A percentile compares a stretch with the other conserved stretches of the same genome.
phyloP scores from a whole-genome alignment of 23 tunicate genomes.

The Trididemnum miniatum region DNA sequence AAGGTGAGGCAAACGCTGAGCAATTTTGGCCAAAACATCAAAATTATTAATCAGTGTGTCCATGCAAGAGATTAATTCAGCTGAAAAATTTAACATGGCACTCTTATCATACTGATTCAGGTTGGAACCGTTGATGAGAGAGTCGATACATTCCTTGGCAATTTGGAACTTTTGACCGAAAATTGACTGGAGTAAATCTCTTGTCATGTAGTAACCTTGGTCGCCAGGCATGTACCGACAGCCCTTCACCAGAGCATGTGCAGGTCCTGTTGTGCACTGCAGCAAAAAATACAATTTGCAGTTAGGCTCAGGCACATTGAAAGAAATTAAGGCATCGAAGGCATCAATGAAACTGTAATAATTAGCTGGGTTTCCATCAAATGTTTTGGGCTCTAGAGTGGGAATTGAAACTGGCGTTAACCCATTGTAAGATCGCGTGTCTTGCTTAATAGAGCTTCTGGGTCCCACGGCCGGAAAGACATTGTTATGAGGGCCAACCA shows the following conservation, averaged over 20 bases:
- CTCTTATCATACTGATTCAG: not conserved
- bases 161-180: slow-evolving; percentile 32
- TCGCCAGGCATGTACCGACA: slow-evolving; percentile 31
- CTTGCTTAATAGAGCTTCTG: not conserved
- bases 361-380: slow-evolving; percentile 9
- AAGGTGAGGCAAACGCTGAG: slow-evolving; percentile 1
- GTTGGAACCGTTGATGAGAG: slow-evolving; percentile 7
- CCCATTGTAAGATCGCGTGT: not conserved
- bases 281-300: slow-evolving; percentile 23
- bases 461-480: not conserved
- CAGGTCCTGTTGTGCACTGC: slow-evolving; percentile 24
- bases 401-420: not conserved
- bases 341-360: slow-evolving; percentile 17
- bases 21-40: slow-evolving; percentile 18
- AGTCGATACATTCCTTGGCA: slow-evolving; percentile 2
- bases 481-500: not conserved
- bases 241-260: slow-evolving; percentile 15
- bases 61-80: slow-evolving; percentile 14
- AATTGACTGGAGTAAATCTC: slow-evolving; percentile 4
- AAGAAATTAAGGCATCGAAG: slow-evolving; percentile 1
- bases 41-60: slow-evolving; percentile 12
- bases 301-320: slow-evolving; percentile 6
- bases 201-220: slow-evolving; percentile 8
- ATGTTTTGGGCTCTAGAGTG: not conserved
- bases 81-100: not conserved